Conservation (phyloP, 2,113 vertebrate species). For the Argyrosomus japonicus region DNA sequence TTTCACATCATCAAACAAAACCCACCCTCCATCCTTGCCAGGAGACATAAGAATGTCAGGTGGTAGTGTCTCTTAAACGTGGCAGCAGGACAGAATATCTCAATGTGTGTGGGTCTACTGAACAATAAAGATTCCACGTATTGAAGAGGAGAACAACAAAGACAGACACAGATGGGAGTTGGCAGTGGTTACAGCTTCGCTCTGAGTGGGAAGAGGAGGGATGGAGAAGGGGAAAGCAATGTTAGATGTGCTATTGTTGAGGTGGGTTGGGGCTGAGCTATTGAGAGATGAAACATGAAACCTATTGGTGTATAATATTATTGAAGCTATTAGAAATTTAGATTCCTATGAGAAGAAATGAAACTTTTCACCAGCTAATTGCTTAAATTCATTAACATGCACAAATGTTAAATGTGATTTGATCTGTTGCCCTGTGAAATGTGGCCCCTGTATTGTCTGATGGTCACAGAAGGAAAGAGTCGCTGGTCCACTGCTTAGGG, state of each 20-base stretch:
- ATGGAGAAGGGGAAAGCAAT: constrained; percentile 17
- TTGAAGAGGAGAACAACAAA: constrained; percentile 59
- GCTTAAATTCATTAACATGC: neutral
- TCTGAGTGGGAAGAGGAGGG: constrained; percentile 47
- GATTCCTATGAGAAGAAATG: neutral
- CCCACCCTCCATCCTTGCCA: constrained; percentile 7
- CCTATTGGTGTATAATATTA: neutral
- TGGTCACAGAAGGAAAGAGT: too few species aligned
- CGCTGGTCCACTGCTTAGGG: neutral
- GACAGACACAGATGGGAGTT: constrained; percentile 64
- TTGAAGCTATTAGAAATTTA: constrained; percentile 15
- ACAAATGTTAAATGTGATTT: neutral
- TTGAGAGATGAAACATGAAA: constrained; percentile 22
- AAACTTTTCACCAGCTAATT: neutral
- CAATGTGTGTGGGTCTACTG: constrained; percentile 62
- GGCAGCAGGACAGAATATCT: constrained; percentile 57
- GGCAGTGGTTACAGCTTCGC: constrained; percentile 61
- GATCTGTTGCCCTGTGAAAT: neutral
- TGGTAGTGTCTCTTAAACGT: constrained; percentile 56
- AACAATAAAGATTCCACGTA: constrained; percentile 56
- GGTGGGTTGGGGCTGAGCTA: constrained; percentile 27
- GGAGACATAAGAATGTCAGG: constrained; percentile 46
- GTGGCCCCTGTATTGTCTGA: neutral
- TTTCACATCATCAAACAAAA: constrained; percentile 55
- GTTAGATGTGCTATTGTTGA: constrained; percentile 52